Percentiles rank a stretch among this genome's conserved stretches.
Evolutionary conservation across 2,797 vertebrate species (phyloP).

Genomic region (Epinephelus awoara): DNA sequence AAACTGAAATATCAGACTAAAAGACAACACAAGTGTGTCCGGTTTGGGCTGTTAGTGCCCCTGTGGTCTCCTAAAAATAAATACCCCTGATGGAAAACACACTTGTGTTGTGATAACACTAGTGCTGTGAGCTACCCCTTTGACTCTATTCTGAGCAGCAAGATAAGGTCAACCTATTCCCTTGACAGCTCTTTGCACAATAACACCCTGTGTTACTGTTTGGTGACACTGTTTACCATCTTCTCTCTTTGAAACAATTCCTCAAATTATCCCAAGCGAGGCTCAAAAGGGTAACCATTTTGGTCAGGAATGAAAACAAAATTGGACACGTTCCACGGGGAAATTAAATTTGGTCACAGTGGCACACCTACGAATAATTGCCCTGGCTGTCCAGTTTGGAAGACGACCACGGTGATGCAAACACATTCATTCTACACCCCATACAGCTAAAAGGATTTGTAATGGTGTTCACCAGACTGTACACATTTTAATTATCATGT

Average conservation of each 20-base stretch:
- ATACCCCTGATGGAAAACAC: slow-evolving; percentile 52
- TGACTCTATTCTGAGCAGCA: slow-evolving; percentile 65
- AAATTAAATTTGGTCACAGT: slow-evolving; percentile 24
- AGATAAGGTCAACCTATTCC: slow-evolving; percentile 69
- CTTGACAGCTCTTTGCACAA: slow-evolving; percentile 44
- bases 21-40: slow-evolving; percentile 13
- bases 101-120: slow-evolving; percentile 67
- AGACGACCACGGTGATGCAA: background rate
- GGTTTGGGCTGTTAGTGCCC: slow-evolving; percentile 27
- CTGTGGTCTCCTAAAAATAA: slow-evolving; percentile 55
- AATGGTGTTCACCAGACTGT: background rate
- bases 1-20: background rate
- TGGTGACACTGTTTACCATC: slow-evolving; percentile 45
- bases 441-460: background rate
- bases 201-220: slow-evolving; percentile 39
- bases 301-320: slow-evolving; percentile 27
- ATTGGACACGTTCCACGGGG: background rate
- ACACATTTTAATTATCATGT: background rate
- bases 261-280: slow-evolving; percentile 38
- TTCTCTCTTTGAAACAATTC: slow-evolving; percentile 23
- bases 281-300: slow-evolving; percentile 21
- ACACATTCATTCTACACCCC: background rate
- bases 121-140: slow-evolving; percentile 44
- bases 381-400: slow-evolving; percentile 1
- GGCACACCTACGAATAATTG: slow-evolving; percentile 14